Conservation (phyloP, 2,113 vertebrate species). For the Panthera uncia region DNA sequence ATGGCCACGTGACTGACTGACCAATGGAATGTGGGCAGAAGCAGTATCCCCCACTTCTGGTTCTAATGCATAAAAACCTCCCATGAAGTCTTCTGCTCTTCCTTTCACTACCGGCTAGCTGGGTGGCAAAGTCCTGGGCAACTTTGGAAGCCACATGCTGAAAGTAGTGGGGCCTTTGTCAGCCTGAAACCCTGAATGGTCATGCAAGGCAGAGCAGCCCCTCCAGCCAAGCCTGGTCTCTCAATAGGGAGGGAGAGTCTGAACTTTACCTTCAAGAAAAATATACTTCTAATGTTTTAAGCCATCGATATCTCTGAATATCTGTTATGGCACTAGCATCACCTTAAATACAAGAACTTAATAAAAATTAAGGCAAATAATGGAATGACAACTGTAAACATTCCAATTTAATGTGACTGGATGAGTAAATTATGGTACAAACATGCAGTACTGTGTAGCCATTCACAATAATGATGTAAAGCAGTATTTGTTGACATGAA, state of each 20-base stretch:
- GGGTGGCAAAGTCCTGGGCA: neutral
- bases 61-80: neutral
- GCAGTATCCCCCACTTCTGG: neutral
- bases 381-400: neutral
- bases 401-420: neutral
- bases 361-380: neutral
- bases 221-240: rapidly evolving
- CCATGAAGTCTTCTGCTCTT: neutral
- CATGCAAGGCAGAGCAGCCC: neutral
- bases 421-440: neutral
- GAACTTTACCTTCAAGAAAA: neutral
- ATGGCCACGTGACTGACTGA: neutral
- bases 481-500: neutral
- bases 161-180: neutral
- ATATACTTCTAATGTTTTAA: neutral
- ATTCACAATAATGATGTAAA: neutral
- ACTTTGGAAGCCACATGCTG: neutral
- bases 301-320: neutral
- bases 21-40: neutral
- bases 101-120: neutral
- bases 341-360: neutral
- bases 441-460: neutral
- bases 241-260: neutral
- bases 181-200: neutral
- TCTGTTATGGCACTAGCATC: neutral